Conservation (phyloP, 2,888 invertebrate species). For the Dromius quadrimaculatus region DNA sequence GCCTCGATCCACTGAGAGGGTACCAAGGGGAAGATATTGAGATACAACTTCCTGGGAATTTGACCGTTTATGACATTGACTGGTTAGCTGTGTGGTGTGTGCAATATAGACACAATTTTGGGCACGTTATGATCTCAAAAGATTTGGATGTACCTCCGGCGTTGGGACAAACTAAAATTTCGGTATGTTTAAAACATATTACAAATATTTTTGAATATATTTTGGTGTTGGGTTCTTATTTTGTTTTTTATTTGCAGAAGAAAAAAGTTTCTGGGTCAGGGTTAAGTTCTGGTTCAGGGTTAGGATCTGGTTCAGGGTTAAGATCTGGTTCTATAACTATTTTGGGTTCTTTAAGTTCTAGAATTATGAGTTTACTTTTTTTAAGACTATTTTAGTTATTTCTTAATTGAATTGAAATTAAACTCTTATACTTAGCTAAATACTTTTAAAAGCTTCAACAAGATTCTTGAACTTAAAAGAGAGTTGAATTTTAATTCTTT, state of each 20-base stretch:
- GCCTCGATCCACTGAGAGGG: slow-evolving; percentile 81
- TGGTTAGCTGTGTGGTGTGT: slow-evolving; percentile 95
- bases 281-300: neutral
- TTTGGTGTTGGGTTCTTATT: too few species aligned
- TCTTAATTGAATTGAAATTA: too few species aligned
- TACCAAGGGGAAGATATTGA: slow-evolving; percentile 94
- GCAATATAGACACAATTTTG: slow-evolving; percentile 90
- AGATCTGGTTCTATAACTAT: neutral
- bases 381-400: neutral
- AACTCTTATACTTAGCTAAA: too few species aligned
- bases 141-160: slow-evolving; percentile 92
- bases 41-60: slow-evolving; percentile 84
- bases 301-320: neutral
- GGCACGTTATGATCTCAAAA: slow-evolving; percentile 88
- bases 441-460: too few species aligned
- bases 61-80: slow-evolving; percentile 91
- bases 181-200: slow-evolving; percentile 72
- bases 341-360: neutral
- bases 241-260: neutral
- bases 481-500: too few species aligned
- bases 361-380: neutral
- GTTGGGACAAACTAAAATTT: slow-evolving; percentile 89
- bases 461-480: too few species aligned
- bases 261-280: neutral
- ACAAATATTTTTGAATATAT: slow-evolving; percentile 1